phyloP scores from a whole-genome alignment of 2,888 invertebrate genomes.

The Lapara coniferarum region DNA sequence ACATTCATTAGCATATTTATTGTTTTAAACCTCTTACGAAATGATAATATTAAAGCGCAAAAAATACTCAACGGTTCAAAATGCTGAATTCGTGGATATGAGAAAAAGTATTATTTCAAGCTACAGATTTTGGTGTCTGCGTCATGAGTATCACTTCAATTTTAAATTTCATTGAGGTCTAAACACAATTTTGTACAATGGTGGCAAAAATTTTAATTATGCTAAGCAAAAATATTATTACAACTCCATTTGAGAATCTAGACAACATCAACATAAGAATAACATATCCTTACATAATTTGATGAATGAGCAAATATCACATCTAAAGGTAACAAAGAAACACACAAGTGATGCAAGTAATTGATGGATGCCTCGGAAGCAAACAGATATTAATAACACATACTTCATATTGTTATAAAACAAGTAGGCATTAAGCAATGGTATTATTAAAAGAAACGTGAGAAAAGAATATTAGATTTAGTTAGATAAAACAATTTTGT shows the following conservation, averaged over 20 bases:
- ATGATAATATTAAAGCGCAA: too few species aligned
- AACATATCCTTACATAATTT: not conserved
- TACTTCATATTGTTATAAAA: slow-evolving; percentile 1
- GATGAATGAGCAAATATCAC: not conserved
- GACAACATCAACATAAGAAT: not conserved
- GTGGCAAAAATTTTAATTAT: not conserved
- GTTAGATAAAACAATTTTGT: too few species aligned
- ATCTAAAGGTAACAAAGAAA: not conserved
- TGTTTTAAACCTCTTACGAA: too few species aligned
- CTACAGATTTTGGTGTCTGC: too few species aligned
- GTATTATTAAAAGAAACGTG: not conserved
- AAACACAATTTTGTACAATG: not conserved
- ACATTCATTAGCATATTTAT: too few species aligned
- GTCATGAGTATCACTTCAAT: too few species aligned
- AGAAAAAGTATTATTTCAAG: too few species aligned
- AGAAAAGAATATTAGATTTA: not conserved
- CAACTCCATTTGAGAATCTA: not conserved
- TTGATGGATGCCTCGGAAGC: slow-evolving; percentile 14
- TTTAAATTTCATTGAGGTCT: too few species aligned
- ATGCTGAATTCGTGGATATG: too few species aligned
- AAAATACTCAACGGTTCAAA: too few species aligned
- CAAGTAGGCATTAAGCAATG: not conserved
- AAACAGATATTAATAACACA: slow-evolving; percentile 10
- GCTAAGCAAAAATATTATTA: not conserved
- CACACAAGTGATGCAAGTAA: slow-evolving; percentile 1